Conservation (phyloP, 1,140 invertebrate genomes). For the Temnothorax longispinosus region DNA sequence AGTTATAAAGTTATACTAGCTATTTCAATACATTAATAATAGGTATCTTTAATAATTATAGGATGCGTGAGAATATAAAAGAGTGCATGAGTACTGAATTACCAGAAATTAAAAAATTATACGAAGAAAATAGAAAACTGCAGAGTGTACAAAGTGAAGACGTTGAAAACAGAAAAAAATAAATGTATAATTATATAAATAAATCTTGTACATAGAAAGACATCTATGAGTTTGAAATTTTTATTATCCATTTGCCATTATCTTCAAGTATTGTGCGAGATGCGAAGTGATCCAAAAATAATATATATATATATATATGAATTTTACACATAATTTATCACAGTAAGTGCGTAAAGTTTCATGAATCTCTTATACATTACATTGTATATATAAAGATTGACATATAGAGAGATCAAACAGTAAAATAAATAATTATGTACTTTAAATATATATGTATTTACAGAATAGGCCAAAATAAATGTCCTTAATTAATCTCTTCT, state of each 20-base stretch:
- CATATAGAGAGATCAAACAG: conserved; percentile 15
- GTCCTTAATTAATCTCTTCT: background rate
- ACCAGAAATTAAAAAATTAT: background rate
- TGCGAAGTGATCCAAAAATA: background rate
- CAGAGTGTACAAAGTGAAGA: no score
- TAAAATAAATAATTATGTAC: conserved; percentile 35
- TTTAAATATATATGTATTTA: conserved; percentile 48
- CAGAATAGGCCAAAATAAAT: conserved; percentile 61
- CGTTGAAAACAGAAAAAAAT: background rate
- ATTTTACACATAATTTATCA: conserved; percentile 37
- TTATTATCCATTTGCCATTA: conserved; percentile 16
- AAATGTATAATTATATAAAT: conserved; percentile 23
- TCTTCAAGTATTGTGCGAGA: background rate
- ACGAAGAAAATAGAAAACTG: background rate
- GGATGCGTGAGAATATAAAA: background rate
- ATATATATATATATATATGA: conserved; percentile 7
- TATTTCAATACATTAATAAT: conserved; percentile 14
- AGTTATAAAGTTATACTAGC: background rate
- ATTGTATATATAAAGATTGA: background rate
- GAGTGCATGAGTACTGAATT: background rate
- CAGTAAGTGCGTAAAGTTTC: conserved; percentile 16
- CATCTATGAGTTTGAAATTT: background rate
- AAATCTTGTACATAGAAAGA: conserved; percentile 27
- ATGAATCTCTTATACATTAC: background rate
- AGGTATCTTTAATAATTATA: background rate